Conservation (phyloP, 1,140 invertebrate genomes). For the Drosophila kohkoa region DNA sequence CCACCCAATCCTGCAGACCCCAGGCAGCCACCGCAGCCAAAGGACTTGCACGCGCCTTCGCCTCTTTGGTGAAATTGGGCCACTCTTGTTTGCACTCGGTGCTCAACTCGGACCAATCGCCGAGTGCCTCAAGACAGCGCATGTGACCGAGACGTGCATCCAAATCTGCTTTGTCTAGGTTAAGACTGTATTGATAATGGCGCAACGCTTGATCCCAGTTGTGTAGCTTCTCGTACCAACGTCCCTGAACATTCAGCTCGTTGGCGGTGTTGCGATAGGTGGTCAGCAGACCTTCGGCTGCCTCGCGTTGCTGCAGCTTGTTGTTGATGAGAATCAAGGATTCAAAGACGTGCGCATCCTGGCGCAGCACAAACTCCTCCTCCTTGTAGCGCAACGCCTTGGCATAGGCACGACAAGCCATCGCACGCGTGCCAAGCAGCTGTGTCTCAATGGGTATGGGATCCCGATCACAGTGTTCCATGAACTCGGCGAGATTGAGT, state of each 20-base stretch:
- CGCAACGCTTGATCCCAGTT: conserved; percentile 98
- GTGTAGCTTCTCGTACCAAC: conserved; percentile 99
- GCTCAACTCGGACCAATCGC: conserved; percentile 97
- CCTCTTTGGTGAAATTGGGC: conserved; percentile 89
- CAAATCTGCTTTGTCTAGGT: conserved; percentile 88
- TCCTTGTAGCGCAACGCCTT: conserved; percentile 99
- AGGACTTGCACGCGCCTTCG: conserved; percentile 93
- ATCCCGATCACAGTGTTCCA: conserved; percentile 99
- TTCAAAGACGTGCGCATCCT: conserved; percentile 93
- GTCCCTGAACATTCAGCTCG: conserved; percentile 91
- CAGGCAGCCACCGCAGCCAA: conserved; percentile 97
- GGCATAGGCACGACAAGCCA: conserved; percentile 94
- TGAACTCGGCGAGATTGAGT: conserved; percentile 99
- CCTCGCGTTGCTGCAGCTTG: conserved; percentile 99
- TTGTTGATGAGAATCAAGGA: conserved; percentile 99
- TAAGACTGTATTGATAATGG: conserved; percentile 91
- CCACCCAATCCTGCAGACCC: conserved; percentile 96
- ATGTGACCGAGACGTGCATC: conserved; percentile 96
- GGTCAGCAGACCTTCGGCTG: conserved; percentile 97
- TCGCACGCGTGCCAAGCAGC: conserved; percentile 92
- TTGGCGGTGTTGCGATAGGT: conserved; percentile 89
- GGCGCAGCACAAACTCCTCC: conserved; percentile 93
- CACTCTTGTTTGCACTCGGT: conserved; percentile 91
- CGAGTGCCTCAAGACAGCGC: conserved; percentile 98
- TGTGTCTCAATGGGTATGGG: conserved; percentile 95